A percentile compares a stretch with the other conserved stretches of the same genome.
Conservation (phyloP, 2,797 vertebrate species). For the Neoniphon sammara region DNA sequence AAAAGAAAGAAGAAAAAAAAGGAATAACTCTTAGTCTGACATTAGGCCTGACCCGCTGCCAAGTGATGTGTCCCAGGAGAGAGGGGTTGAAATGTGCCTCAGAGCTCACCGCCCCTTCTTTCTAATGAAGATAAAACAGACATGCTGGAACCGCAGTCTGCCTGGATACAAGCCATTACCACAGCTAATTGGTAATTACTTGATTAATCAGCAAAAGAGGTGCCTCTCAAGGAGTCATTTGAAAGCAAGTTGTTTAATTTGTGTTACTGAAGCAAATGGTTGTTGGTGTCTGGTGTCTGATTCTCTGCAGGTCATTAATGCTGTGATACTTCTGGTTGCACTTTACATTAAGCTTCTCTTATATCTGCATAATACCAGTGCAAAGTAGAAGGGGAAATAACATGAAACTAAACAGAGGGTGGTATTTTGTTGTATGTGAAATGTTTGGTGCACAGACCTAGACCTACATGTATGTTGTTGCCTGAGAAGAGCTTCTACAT, state of each 20-base stretch:
- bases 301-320: neutral
- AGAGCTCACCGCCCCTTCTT: constrained; percentile 48
- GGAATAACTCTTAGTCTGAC: constrained; percentile 52
- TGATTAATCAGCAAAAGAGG: constrained; percentile 68
- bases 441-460: constrained; percentile 23
- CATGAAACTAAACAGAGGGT: constrained; percentile 9
- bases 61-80: constrained; percentile 67
- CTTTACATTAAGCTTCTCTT: too few species aligned
- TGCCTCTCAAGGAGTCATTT: constrained; percentile 39
- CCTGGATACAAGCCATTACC: constrained; percentile 73
- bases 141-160: constrained; percentile 52
- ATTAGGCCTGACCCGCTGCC: constrained; percentile 67
- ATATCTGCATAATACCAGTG: neutral
- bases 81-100: constrained; percentile 59
- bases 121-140: constrained; percentile 78
- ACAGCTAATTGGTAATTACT: constrained; percentile 74
- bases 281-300: neutral
- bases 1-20: neutral
- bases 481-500: constrained; percentile 34
- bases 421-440: constrained; percentile 9
- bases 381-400: too few species aligned
- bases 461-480: constrained; percentile 28
- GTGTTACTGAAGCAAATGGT: constrained; percentile 23
- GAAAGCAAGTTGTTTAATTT: constrained; percentile 32
- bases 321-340: neutral